Conservation (phyloP, 2,797 vertebrate genomes). For the Aplochiton taeniatus region DNA sequence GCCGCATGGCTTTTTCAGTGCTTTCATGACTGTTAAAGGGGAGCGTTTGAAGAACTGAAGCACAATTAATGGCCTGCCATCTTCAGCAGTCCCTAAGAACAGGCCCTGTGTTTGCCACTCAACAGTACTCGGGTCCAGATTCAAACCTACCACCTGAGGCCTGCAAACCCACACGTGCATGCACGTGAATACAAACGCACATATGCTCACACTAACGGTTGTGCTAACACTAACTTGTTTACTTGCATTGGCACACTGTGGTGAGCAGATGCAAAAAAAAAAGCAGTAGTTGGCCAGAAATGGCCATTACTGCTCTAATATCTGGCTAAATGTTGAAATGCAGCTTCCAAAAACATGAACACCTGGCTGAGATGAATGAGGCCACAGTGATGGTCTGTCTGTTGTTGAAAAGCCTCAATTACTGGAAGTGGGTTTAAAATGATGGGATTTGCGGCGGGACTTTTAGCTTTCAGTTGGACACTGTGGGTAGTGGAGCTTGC, state of each 20-base stretch:
- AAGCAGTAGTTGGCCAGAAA: slow-evolving; percentile 25
- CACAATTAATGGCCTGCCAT: slow-evolving; percentile 14
- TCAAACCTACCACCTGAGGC: slow-evolving; percentile 24
- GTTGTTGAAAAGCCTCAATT: no score
- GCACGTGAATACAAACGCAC: not conserved
- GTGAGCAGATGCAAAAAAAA: slow-evolving; percentile 18
- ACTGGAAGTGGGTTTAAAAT: not conserved
- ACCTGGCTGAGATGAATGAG: not conserved
- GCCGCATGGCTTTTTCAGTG: not conserved
- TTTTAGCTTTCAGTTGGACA: not conserved
- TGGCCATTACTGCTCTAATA: slow-evolving; percentile 34
- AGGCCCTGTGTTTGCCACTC: slow-evolving; percentile 16
- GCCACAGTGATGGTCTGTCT: no score
- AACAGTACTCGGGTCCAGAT: slow-evolving; percentile 26
- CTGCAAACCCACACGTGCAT: slow-evolving; percentile 10
- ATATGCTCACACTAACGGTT: not conserved
- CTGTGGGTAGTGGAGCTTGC: not conserved
- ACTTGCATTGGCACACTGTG: not conserved
- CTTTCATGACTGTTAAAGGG: slow-evolving; percentile 17
- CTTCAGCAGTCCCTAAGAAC: slow-evolving; percentile 17
- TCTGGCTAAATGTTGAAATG: slow-evolving; percentile 17
- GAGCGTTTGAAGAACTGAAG: slow-evolving; percentile 17
- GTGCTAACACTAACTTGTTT: not conserved
- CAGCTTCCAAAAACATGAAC: slow-evolving; percentile 11
- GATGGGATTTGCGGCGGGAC: not conserved